A percentile compares a stretch with the other conserved stretches of the same genome.
phyloP scores from a whole-genome alignment of 2,113 vertebrate genomes.

The Galeopterus variegatus region DNA sequence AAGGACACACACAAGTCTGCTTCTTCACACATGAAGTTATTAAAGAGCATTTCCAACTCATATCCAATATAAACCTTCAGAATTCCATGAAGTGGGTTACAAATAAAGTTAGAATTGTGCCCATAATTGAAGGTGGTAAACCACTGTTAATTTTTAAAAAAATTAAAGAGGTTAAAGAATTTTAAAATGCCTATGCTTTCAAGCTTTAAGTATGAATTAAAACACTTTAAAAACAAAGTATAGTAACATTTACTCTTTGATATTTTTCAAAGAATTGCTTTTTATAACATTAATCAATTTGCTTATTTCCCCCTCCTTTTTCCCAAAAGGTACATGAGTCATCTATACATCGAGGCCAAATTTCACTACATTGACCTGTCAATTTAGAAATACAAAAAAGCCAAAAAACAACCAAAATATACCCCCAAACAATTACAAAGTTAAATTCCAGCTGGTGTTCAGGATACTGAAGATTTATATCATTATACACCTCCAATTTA shows the following conservation, averaged over 20 bases:
- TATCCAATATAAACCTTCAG: constrained; percentile 12
- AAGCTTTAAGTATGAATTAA: constrained; percentile 42
- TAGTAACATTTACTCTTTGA: constrained; percentile 9
- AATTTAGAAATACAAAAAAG: constrained; percentile 48
- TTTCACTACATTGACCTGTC: neutral
- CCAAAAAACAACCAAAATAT: neutral
- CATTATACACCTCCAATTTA: neutral
- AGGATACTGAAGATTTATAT: neutral
- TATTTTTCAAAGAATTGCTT: constrained; percentile 55
- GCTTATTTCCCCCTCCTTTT: constrained; percentile 9
- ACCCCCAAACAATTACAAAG: neutral
- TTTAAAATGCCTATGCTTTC: constrained; percentile 1
- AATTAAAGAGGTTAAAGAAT: constrained; percentile 41
- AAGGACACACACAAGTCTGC: neutral
- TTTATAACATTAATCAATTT: constrained; percentile 56
- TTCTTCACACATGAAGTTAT: neutral
- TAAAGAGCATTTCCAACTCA: constrained; percentile 13
- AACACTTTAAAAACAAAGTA: constrained; percentile 55
- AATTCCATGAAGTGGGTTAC: neutral
- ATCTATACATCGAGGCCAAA: neutral
- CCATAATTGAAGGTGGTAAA: neutral
- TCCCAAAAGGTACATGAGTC: constrained; percentile 35
- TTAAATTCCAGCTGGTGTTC: constrained; percentile 36
- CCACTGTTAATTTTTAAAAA: neutral
- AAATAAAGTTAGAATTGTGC: constrained; percentile 5